phyloP scores from a whole-genome alignment of 2,113 vertebrate species.

The Merops nubicus region DNA sequence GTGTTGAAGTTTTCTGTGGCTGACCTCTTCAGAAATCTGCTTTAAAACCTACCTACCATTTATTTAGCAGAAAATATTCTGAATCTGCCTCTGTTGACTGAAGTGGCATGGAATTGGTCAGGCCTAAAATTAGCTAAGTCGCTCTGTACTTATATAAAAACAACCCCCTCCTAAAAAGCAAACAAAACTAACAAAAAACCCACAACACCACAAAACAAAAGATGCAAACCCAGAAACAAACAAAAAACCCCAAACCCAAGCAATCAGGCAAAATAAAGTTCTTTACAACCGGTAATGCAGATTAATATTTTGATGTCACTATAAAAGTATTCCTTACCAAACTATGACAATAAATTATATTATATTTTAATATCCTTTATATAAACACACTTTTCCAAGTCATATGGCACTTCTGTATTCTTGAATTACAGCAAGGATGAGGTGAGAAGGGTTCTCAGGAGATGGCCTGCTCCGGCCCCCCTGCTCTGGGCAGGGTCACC shows the following conservation, averaged over 20 bases:
- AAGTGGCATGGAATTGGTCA: background rate
- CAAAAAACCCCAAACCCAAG: fast-evolving
- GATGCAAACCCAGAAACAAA: background rate
- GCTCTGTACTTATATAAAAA: background rate
- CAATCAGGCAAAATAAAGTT: background rate
- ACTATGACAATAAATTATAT: background rate
- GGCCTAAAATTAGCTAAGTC: background rate
- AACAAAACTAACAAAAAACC: background rate
- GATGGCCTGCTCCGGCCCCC: background rate
- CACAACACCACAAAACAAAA: background rate
- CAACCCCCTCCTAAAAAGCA: background rate
- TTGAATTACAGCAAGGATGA: background rate
- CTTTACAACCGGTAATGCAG: background rate
- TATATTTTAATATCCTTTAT: background rate
- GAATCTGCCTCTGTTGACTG: background rate
- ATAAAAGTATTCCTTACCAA: background rate
- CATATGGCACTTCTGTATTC: background rate
- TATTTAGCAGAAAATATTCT: background rate
- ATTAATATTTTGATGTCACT: background rate
- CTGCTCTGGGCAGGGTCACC: background rate
- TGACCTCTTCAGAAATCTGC: background rate
- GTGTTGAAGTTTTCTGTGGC: background rate
- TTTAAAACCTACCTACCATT: background rate
- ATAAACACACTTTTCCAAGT: background rate
- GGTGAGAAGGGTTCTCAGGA: background rate